Percentiles rank a stretch among this genome's conserved stretches.
Conservation (phyloP, 1,140 invertebrate genomes). For the Theocolax elegans region DNA sequence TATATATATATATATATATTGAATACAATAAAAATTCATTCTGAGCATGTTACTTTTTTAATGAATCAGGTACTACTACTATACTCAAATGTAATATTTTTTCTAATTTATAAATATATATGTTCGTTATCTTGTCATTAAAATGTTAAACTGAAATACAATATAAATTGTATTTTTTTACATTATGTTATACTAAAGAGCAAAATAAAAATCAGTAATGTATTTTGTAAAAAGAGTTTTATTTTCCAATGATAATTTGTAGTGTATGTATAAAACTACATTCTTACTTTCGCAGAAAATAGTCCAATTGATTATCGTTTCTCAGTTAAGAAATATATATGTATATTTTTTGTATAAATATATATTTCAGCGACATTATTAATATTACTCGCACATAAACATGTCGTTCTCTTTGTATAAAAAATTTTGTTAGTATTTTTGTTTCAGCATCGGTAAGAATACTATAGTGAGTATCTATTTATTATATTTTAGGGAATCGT, state of each 20-base stretch:
- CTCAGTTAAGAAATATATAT: conserved; percentile 42
- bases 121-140: too few species aligned
- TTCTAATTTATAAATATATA: too few species aligned
- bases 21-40: too few species aligned
- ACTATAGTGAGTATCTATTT: conserved; percentile 52
- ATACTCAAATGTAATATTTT: too few species aligned
- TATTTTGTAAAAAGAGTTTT: conserved; percentile 57
- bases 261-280: conserved; percentile 61
- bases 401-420: conserved; percentile 43
- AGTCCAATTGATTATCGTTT: conserved; percentile 45
- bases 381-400: conserved; percentile 33
- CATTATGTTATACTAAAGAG: too few species aligned
- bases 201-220: conserved; percentile 8
- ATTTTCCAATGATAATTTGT: conserved; percentile 58
- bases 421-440: conserved; percentile 42
- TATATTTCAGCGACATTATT: conserved; percentile 42
- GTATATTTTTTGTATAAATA: too few species aligned
- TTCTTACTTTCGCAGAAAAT: conserved; percentile 52
- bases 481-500: conserved; percentile 49
- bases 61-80: too few species aligned
- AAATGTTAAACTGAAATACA: too few species aligned
- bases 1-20: too few species aligned
- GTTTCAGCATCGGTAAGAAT: conserved; percentile 40
- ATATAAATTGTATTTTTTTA: too few species aligned
- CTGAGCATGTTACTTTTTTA: too few species aligned